Base-by-base conservation (phyloP, 2,797 vertebrate genomes). In the Chloroceryle amazona region DNA sequence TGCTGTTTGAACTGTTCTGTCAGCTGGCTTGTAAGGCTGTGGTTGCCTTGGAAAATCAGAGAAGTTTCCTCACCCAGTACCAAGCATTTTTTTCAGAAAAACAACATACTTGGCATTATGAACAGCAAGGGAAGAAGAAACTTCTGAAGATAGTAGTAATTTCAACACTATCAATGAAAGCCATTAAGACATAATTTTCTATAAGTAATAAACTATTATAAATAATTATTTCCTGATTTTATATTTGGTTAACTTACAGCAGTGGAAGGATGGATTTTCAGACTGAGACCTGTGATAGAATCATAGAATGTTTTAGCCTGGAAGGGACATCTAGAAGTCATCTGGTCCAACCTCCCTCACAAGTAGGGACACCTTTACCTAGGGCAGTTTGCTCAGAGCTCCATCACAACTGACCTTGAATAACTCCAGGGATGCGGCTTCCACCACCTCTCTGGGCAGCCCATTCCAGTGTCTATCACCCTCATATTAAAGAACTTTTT, bases 31-130 rank as follows among this genome's bases (percentile, higher is more conserved):
- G 8, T 19, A 33, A 52, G 6, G 21, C 51, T 81, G 7, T 29
- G 9, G 6, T 5, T 63, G 37, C 9, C 78, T 72, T 78, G 66
- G 29, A 65, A 83, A 84, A 67, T 19, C 18, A 33, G 13, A 51
- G 19, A 3, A 21, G 7, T 23, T 78, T 73, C 9, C 10, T 86
- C 18, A 33, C 6, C 12, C 31, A 20, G 5, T 6, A 54, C 47
- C 71, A 70, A 46, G 9, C 1, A 14, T 37, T 78, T 65, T 81
- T 37, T 46, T 22, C 5, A 22, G 19, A 18, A 33, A 58, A 81
- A 37, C 6, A 26, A 11, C 2, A 1, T 51, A 26, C 3, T 2
- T 20, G 46, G 2, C 49, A n/a, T 60, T 22, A 3, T 13, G 58
- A 51, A 12, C 16, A 66, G 23, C 0, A 4, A 9, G 20, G 17